Percentiles rank a stretch among this genome's conserved stretches.
These are phyloP conservation scores for Aegithalos caudatus DNA, from an alignment of 2,113 vertebrate species.

Conservation along the genomic window DNA sequence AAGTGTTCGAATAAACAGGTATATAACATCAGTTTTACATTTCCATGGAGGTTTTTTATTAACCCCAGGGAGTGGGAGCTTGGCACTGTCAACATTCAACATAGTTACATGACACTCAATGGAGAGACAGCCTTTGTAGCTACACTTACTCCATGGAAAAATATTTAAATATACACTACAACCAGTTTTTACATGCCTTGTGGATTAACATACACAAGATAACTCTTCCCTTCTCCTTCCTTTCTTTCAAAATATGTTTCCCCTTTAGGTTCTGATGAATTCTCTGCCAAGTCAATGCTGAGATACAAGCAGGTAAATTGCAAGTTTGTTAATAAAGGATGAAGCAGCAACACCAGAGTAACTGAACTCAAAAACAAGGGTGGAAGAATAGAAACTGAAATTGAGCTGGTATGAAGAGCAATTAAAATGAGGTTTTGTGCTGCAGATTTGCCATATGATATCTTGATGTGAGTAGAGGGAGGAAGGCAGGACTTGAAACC, in stretches of 20 bases:
- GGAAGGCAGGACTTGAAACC: background rate
- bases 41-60: background rate
- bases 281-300: background rate
- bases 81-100: background rate
- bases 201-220: background rate
- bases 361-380: background rate
- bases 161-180: constrained; percentile 18
- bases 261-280: background rate
- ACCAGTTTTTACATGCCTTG: constrained; percentile 18
- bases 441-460: background rate
- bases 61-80: background rate
- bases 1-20: background rate
- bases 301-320: background rate
- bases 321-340: background rate
- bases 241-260: background rate
- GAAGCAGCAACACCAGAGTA: background rate
- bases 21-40: background rate
- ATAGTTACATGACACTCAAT: background rate
- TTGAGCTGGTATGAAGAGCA: background rate
- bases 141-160: background rate
- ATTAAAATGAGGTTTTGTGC: background rate
- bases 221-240: background rate
- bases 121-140: background rate
- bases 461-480: background rate
- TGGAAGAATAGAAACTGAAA: background rate